Evolutionary conservation across 1,140 invertebrate genomes (phyloP), one percentile per base, ranked within the genome.

Genomic region (Hycleus phaleratus): DNA sequence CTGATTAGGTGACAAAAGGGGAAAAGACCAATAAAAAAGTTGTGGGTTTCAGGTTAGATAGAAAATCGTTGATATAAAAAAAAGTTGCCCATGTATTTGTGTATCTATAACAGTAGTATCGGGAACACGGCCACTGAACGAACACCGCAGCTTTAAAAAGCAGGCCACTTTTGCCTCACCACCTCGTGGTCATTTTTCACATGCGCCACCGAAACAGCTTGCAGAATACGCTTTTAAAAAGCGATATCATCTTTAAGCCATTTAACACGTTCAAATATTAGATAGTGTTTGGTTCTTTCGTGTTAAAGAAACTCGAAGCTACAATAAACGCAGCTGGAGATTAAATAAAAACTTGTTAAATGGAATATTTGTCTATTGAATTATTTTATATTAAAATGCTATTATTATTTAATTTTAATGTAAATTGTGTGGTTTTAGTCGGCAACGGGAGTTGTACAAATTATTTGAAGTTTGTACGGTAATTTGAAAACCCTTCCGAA

Each of bases 161-260:
- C 60, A 49, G 55, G 51, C 61, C 63, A 67, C 67, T 67, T 66
- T 65, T 65, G 50, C 59, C 51, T 52, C 62, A 60, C 42, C 51
- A 56, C 53, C 32, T 32, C 32, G 32, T 32, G 40, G 11, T n/a
- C 61, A 65, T 68, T 67, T 68, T 67, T 68, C 63, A 68, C 65
- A 61, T 65, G 65, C 61, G 59, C 59, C 47, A 51, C 58, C 46
- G 49, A 60, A 64, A 62, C 54, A 59, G 58, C 53, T 60, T 53
- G 55, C 65, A 61, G 32, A 32, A 65, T 63, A 59, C 52, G 66
- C 62, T 66, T 66, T 66, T 64, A 60, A 65, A 61, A 64, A 53
- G 63, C 58, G 64, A 66, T 68, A 68, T 68, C 64, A 65, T 68
- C 66, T 68, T 68, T 66, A 66, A 66, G 62, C 62, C 58, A 63